These are phyloP conservation scores for Gila orcuttii DNA, from an alignment of 2,113 vertebrate species.

Conservation along the genomic window DNA sequence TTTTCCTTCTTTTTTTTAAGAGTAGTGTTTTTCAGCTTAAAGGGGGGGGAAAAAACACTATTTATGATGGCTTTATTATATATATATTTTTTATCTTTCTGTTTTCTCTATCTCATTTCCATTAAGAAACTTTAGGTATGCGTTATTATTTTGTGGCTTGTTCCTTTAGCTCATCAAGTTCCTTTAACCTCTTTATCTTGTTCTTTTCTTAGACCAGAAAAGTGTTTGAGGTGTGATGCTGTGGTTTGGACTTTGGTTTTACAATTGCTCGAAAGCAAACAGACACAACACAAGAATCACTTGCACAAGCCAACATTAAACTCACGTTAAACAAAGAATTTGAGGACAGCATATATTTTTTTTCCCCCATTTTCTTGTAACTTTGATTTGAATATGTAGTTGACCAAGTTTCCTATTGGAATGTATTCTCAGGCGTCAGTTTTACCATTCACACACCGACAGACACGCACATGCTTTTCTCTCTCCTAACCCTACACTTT, in stretches of 20 bases:
- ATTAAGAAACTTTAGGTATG: not conserved
- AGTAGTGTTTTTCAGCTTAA: constrained; percentile 60
- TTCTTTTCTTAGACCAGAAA: constrained; percentile 70
- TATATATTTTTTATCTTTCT: not conserved
- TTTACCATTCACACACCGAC: constrained; percentile 53
- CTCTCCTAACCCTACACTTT: not conserved
- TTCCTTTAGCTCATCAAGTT: constrained; percentile 1
- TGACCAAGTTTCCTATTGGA: constrained; percentile 48
- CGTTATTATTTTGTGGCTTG: constrained; percentile 51
- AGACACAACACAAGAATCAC: constrained; percentile 53
- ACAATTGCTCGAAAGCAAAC: constrained; percentile 62
- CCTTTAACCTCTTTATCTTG: not conserved
- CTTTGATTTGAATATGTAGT: constrained; percentile 55
- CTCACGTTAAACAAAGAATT: constrained; percentile 21
- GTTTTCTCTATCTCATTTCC: not conserved
- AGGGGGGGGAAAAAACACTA: not conserved
- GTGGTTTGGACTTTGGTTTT: constrained; percentile 75
- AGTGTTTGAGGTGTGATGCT: constrained; percentile 71
- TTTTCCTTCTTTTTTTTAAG: constrained; percentile 20
- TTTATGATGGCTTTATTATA: constrained; percentile 35
- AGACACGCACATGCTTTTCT: not conserved
- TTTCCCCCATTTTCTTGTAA: constrained; percentile 37
- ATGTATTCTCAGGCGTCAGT: constrained; percentile 58
- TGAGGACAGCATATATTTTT: constrained; percentile 48
- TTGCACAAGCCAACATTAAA: constrained; percentile 54